Percentiles rank a stretch among this genome's conserved stretches.
Conservation (phyloP, 1,140 invertebrate genomes). For the roundworm (Caenorhabditis elegans) region DNA sequence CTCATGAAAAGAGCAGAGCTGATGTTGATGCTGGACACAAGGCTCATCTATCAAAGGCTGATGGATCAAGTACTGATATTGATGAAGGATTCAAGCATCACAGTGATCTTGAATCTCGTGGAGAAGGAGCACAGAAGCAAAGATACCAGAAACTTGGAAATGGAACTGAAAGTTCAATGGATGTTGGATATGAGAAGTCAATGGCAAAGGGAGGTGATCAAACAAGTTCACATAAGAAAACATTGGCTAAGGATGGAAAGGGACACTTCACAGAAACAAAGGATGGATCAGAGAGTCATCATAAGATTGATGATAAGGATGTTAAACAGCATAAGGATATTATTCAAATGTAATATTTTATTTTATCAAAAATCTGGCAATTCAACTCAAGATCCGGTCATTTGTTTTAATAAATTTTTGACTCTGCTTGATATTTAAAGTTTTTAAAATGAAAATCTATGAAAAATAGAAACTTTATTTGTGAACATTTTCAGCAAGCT, state of each 20-base stretch:
- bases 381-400: background rate
- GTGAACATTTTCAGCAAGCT: no score
- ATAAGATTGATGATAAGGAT: background rate
- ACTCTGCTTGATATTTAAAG: no score
- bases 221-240: background rate
- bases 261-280: background rate
- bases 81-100: background rate
- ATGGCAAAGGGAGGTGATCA: background rate
- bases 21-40: background rate
- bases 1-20: background rate
- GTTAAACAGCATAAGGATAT: background rate
- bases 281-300: background rate
- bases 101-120: background rate
- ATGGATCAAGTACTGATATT: background rate
- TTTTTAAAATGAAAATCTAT: no score
- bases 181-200: background rate
- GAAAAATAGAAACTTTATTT: no score
- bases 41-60: background rate
- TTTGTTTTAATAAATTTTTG: no score
- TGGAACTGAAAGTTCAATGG: background rate
- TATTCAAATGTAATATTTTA: background rate
- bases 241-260: background rate
- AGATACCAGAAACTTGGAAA: slow-evolving; percentile 3
- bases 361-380: background rate
- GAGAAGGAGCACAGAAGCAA: background rate